Conservation (phyloP, 2,888 invertebrate genomes). For the Ophraella communa region DNA sequence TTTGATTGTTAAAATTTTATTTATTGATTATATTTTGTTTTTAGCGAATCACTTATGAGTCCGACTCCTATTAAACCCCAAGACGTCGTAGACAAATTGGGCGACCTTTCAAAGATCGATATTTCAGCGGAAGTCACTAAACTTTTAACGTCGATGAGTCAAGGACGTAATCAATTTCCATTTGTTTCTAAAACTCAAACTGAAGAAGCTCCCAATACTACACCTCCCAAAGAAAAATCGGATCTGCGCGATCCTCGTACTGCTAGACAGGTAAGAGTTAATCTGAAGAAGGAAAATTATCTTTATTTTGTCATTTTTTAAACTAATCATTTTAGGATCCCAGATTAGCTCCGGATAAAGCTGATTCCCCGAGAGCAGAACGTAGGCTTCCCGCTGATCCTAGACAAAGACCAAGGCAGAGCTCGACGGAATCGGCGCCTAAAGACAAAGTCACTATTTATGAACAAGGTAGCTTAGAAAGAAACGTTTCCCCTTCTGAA, state of each 20-base stretch:
- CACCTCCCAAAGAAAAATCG: constrained; percentile 9
- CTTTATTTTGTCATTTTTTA: no score
- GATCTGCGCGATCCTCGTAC: constrained; percentile 34
- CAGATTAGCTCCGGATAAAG: constrained; percentile 23
- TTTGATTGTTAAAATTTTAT: no score
- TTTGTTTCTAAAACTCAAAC: constrained; percentile 8
- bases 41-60: constrained; percentile 28
- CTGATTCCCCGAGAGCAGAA: constrained; percentile 27
- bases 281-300: no score
- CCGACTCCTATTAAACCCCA: constrained; percentile 62
- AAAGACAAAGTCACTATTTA: constrained; percentile 65
- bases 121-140: constrained; percentile 77
- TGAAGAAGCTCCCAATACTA: constrained; percentile 7
- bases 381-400: constrained; percentile 36
- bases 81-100: constrained; percentile 69
- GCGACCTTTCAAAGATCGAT: constrained; percentile 75
- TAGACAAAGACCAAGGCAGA: constrained; percentile 40
- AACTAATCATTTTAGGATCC: constrained; percentile 39
- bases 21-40: not conserved
- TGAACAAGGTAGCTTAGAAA: constrained; percentile 67
- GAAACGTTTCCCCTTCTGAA: constrained; percentile 59
- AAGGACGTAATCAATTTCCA: constrained; percentile 35
- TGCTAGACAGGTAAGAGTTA: constrained; percentile 37
- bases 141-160: constrained; percentile 66
- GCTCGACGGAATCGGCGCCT: constrained; percentile 43